phyloP scores from a whole-genome alignment of 2,888 invertebrate genomes.

The Sylvicola cinctus region DNA sequence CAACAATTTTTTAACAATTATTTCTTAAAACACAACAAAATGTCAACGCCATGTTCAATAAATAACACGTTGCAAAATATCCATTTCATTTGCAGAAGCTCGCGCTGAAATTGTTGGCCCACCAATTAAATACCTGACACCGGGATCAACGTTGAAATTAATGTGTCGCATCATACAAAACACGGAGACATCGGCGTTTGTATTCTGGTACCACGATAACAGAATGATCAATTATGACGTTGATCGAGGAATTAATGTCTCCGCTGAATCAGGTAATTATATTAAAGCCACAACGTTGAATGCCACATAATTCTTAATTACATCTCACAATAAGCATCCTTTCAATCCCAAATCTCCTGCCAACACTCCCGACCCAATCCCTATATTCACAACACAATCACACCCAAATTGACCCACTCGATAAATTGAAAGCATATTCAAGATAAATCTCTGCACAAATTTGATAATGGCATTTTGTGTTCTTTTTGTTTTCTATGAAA shows the following conservation, averaged over 20 bases:
- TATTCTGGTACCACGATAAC: constrained; percentile 77
- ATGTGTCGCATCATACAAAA: constrained; percentile 68
- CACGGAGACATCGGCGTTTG: constrained; percentile 64
- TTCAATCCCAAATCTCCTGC: no score
- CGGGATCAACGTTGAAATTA: constrained; percentile 61
- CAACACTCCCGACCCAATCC: no score
- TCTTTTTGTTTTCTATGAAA: no score
- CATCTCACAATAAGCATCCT: background rate
- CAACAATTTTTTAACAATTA: no score
- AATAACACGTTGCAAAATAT: no score
- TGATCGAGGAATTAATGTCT: constrained; percentile 70
- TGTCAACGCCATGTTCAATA: no score
- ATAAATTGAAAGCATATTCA: no score
- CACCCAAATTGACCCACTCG: no score
- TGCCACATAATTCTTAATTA: background rate
- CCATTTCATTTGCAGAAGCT: constrained; percentile 41
- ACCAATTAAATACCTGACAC: constrained; percentile 68
- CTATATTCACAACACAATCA: no score
- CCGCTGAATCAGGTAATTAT: constrained; percentile 46
- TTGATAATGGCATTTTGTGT: no score
- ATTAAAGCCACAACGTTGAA: background rate
- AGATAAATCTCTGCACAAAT: no score
- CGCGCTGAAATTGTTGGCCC: constrained; percentile 72
- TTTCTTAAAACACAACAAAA: no score
- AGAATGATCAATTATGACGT: constrained; percentile 83